Percentiles rank a stretch among this genome's conserved stretches.
Conservation (phyloP, 2,113 vertebrate species). For the Proteles cristata region DNA sequence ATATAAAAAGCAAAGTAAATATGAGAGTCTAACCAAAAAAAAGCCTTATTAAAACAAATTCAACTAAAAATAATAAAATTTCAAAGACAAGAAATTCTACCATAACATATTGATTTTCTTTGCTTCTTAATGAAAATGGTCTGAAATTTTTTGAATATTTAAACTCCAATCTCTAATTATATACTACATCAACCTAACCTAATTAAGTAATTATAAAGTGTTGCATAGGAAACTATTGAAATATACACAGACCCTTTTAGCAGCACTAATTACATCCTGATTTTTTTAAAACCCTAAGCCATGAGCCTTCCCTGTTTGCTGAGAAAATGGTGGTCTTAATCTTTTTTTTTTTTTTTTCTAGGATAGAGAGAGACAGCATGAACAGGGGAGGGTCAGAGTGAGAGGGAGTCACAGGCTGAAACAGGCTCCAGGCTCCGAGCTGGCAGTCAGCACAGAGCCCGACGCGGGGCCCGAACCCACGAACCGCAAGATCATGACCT, state of each 20-base stretch:
- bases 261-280: slow-evolving; percentile 75
- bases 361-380: too few species aligned
- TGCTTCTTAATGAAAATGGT: slow-evolving; percentile 77
- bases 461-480: too few species aligned
- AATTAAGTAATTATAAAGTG: slow-evolving; percentile 83
- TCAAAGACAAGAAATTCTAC: slow-evolving; percentile 72
- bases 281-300: slow-evolving; percentile 79
- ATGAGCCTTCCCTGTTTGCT: slow-evolving; percentile 68
- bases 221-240: slow-evolving; percentile 72
- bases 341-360: too few species aligned
- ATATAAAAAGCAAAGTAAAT: slow-evolving; percentile 45
- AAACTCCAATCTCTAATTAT: slow-evolving; percentile 82
- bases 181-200: slow-evolving; percentile 79
- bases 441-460: too few species aligned
- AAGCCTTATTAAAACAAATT: slow-evolving; percentile 64
- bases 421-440: too few species aligned
- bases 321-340: background rate
- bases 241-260: slow-evolving; percentile 73
- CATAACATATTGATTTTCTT: slow-evolving; percentile 75
- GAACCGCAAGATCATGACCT: too few species aligned
- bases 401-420: too few species aligned
- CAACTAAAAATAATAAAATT: slow-evolving; percentile 75
- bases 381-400: too few species aligned
- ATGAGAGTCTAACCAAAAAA: slow-evolving; percentile 24
- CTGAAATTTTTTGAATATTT: slow-evolving; percentile 71